These are phyloP conservation scores for Eupithecia pulchellata DNA, from an alignment of 2,888 invertebrate species.

Conservation along the genomic window DNA sequence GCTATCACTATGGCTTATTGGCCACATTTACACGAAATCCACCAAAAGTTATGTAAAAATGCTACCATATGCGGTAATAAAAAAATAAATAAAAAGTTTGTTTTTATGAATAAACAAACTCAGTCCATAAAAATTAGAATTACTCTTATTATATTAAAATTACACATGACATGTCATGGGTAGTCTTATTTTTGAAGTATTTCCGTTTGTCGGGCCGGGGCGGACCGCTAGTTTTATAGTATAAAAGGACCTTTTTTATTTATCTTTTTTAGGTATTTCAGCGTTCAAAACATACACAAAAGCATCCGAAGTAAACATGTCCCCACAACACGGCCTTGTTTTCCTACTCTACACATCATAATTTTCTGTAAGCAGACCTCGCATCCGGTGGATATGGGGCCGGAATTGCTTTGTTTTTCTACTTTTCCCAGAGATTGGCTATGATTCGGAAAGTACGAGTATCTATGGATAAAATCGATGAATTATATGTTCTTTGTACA, in stretches of 20 bases:
- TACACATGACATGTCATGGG: no score
- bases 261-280: neutral
- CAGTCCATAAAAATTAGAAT: no score
- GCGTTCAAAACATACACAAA: constrained; percentile 55
- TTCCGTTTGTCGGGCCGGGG: no score
- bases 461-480: neutral
- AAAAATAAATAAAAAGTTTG: no score
- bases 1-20: no score
- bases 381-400: constrained; percentile 61
- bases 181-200: no score
- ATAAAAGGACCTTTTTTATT: no score
- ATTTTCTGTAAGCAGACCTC: constrained; percentile 64
- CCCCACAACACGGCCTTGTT: constrained; percentile 64
- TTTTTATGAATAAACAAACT: no score
- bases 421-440: constrained; percentile 27
- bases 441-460: neutral
- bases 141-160: no score
- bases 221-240: no score
- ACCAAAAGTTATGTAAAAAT: neutral
- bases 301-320: constrained; percentile 63
- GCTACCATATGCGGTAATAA: no score
- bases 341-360: constrained; percentile 69
- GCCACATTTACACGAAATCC: neutral
- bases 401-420: constrained; percentile 78
- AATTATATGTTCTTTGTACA: neutral